Evolutionary conservation across 2,797 vertebrate species (phyloP).

Genomic region (Heteromormyrus szaboi): DNA sequence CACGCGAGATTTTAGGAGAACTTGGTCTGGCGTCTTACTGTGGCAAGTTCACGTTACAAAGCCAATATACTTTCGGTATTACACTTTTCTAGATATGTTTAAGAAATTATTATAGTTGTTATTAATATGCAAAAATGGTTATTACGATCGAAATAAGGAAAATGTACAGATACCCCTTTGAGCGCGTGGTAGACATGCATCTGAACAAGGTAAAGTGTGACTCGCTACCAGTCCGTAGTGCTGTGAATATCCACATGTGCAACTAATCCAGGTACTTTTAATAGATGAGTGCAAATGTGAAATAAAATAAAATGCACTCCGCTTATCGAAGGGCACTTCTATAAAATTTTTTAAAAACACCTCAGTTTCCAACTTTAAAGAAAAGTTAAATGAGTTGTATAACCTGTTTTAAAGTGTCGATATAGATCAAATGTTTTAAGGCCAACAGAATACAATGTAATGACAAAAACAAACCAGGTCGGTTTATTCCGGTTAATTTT

Average conservation of each 20-base stretch:
- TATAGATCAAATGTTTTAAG: not conserved
- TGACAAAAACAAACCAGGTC: not conserved
- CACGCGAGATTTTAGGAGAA: slow-evolving; percentile 9
- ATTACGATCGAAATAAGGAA: slow-evolving; percentile 50
- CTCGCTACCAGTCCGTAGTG: no score
- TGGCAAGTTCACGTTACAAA: not conserved
- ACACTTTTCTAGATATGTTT: not conserved
- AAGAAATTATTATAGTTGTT: not conserved
- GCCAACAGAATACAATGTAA: not conserved
- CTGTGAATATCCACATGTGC: not conserved
- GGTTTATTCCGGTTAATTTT: not conserved
- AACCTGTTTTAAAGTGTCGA: not conserved
- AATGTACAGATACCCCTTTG: slow-evolving; percentile 55
- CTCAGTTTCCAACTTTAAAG: not conserved
- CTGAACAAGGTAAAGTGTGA: slow-evolving; percentile 53
- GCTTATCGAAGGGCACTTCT: not conserved
- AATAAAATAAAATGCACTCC: not conserved
- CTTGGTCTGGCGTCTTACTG: not conserved
- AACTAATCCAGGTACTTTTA: not conserved
- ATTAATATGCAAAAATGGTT: slow-evolving; percentile 43
- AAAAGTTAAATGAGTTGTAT: not conserved
- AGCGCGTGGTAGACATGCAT: slow-evolving; percentile 57
- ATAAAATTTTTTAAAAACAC: not conserved
- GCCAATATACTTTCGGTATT: not conserved
- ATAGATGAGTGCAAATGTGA: not conserved